Evolutionary conservation across 2,888 invertebrate species (phyloP), one percentile per base, ranked within the genome.

Genomic region (Rhorus exstirpatorius): DNA sequence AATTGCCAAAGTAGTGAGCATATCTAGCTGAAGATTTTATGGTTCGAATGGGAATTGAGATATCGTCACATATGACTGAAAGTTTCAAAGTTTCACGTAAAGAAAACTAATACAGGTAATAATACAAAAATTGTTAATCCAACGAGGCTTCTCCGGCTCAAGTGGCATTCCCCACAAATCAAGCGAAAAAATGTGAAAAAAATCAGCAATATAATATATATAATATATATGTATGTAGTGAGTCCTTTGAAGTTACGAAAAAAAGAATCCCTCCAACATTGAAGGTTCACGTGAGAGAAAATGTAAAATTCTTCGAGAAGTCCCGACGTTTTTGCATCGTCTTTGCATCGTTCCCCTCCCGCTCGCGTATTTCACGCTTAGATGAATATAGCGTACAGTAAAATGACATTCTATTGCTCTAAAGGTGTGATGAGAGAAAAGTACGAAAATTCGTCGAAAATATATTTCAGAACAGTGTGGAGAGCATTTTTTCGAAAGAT

Each of bases 281-380:
- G n/a, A n/a, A n/a, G n/a, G n/a, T n/a, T n/a, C n/a, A n/a, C n/a
- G n/a, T n/a, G n/a, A n/a, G n/a, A n/a, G n/a, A n/a, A n/a, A n/a
- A n/a, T n/a, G n/a, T n/a, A n/a, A n/a, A n/a, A n/a, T n/a, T n/a
- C n/a, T n/a, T n/a, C n/a, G n/a, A n/a, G n/a, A n/a, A n/a, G n/a
- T n/a, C n/a, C n/a, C n/a, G n/a, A n/a, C n/a, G n/a, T n/a, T n/a
- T n/a, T n/a, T n/a, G n/a, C n/a, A n/a, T n/a, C n/a, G 6, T 24
- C 55, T 21, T 55, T 70, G 26, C 41, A 71, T 58, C 19, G 44
- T n/a, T n/a, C n/a, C n/a, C n/a, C n/a, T n/a, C 44, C 44, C 58
- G 7, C 26, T 44, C 58, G 17, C 7, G 17, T 46, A 60, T 60
- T 44, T 71, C 31, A 12, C 12, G 58, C 58, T 31, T 46, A 46